A percentile compares a stretch with the other conserved stretches of the same genome.
These are phyloP conservation scores for Lytechinus variegatus DNA, from an alignment of 35 echinoderm and acorn worm species.

Conservation along the genomic window DNA sequence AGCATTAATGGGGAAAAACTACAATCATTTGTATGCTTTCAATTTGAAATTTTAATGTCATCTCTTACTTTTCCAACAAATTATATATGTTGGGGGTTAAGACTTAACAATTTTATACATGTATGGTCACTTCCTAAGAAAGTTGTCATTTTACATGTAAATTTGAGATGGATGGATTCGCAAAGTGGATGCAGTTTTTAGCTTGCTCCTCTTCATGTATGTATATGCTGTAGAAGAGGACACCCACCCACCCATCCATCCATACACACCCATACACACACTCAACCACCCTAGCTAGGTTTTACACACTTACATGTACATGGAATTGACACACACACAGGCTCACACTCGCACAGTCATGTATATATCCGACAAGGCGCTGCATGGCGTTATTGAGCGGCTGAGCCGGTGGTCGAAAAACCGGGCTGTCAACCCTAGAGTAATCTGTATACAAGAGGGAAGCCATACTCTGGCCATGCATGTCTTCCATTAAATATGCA, in stretches of 20 bases:
- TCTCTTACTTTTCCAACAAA: too few relatives aligned
- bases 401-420: conserved; percentile 14
- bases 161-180: not conserved
- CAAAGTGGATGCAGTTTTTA: not conserved
- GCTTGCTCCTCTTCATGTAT: not conserved
- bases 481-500: conserved; percentile 17
- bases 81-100: too few relatives aligned
- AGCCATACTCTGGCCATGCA: conserved; percentile 5
- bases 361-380: not conserved
- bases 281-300: not conserved
- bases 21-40: too few relatives aligned
- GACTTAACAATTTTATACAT: too few relatives aligned
- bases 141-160: not conserved
- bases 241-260: not conserved
- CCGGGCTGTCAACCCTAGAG: not conserved
- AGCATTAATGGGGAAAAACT: too few relatives aligned
- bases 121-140: not conserved
- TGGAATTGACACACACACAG: not conserved
- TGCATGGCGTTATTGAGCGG: not conserved
- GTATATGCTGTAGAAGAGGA: not conserved
- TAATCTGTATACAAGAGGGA: not conserved
- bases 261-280: conserved; percentile 7
- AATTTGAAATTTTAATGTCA: too few relatives aligned
- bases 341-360: not conserved
- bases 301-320: not conserved